Conservation (phyloP, 30 jellyfish, hydroid and myxozoan genomes). For the Nemopilema nomurai region DNA sequence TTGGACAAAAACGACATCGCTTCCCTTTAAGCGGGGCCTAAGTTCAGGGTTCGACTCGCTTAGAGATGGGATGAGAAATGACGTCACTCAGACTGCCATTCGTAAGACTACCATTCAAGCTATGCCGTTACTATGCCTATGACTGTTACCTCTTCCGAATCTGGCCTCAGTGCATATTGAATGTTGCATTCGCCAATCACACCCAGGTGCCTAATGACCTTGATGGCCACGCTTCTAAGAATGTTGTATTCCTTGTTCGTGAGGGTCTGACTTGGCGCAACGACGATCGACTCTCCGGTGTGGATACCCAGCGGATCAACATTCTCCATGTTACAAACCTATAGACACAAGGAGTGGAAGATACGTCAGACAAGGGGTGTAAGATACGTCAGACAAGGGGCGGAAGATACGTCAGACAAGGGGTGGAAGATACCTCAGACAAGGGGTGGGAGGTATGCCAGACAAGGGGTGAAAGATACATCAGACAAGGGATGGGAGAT, state of each 20-base stretch:
- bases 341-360: background rate
- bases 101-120: background rate
- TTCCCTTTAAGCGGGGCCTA: too few species aligned
- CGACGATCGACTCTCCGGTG: slow-evolving; percentile 97
- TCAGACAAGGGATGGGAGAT: too few species aligned
- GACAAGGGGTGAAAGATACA: too few species aligned
- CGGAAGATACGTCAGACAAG: background rate
- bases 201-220: slow-evolving; percentile 89
- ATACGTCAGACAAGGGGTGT: background rate
- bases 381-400: background rate
- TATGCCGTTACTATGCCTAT: background rate
- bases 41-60: too few species aligned
- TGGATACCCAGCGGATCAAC: slow-evolving; percentile 97
- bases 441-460: background rate
- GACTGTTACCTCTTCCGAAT: slow-evolving; percentile 81
- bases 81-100: background rate
- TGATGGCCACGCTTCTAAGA: slow-evolving; percentile 80
- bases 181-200: slow-evolving; percentile 97
- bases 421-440: background rate
- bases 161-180: slow-evolving; percentile 92
- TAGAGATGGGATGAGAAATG: too few species aligned
- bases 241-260: slow-evolving; percentile 80
- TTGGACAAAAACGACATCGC: too few species aligned
- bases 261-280: slow-evolving; percentile 97
- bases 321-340: slow-evolving; percentile 99